Conservation (phyloP, 2,113 vertebrate genomes). For the Caranx ignobilis region DNA sequence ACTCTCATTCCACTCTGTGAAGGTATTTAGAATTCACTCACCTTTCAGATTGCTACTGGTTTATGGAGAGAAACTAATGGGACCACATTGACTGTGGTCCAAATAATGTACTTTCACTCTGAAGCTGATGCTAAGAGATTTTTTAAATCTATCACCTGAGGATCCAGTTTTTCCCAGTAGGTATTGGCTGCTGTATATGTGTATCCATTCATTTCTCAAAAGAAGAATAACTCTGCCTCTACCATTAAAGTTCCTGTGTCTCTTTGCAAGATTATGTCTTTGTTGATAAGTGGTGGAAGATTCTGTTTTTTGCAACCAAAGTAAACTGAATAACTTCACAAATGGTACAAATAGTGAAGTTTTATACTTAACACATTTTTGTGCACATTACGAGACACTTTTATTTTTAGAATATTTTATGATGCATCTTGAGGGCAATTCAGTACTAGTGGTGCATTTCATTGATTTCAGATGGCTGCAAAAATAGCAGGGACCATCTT, state of each 20-base stretch:
- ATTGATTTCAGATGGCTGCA: constrained; percentile 17
- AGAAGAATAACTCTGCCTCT: not conserved
- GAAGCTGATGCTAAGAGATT: constrained; percentile 45
- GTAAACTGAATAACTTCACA: no score
- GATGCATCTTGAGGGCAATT: not conserved
- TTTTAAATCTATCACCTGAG: constrained; percentile 28
- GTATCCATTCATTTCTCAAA: constrained; percentile 5
- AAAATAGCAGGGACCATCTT: constrained; percentile 9
- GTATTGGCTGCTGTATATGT: not conserved
- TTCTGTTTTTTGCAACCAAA: no score
- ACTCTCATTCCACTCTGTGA: constrained; percentile 67
- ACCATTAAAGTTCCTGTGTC: not conserved
- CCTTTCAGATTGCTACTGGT: constrained; percentile 72
- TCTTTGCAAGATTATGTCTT: not conserved
- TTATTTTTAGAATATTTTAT: not conserved
- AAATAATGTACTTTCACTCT: constrained; percentile 44
- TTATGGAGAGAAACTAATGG: constrained; percentile 81
- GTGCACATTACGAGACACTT: not conserved
- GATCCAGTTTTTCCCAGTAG: not conserved
- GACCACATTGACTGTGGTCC: constrained; percentile 17
- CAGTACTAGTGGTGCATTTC: not conserved
- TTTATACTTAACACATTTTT: no score
- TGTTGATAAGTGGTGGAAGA: no score
- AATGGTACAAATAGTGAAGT: no score
- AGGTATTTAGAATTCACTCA: constrained; percentile 74